These are phyloP conservation scores for Chinchilla lanigera DNA, from an alignment of 2,113 vertebrate genomes.

Conservation along the genomic window DNA sequence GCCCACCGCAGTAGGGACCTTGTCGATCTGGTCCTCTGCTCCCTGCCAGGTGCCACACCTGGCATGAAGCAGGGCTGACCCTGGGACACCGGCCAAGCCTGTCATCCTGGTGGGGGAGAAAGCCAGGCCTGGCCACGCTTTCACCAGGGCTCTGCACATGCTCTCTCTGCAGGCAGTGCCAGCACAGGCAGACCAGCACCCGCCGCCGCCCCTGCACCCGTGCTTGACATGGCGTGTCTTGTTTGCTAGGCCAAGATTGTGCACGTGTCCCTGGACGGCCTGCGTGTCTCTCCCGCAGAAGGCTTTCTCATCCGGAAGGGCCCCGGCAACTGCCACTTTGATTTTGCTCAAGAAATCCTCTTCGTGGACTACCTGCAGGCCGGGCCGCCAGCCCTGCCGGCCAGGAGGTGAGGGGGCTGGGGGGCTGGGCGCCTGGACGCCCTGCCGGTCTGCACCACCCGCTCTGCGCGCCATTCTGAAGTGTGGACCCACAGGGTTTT, in stretches of 20 bases:
- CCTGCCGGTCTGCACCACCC: rapidly evolving
- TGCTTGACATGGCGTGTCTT: background rate
- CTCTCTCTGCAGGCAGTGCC: background rate
- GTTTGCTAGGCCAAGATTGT: constrained; percentile 90
- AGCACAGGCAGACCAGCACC: rapidly evolving
- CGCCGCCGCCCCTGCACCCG: rapidly evolving
- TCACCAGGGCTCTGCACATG: rapidly evolving
- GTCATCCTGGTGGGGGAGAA: background rate
- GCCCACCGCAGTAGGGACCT: background rate
- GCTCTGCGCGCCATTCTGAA: background rate
- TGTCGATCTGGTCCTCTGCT: background rate
- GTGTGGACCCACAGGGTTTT: background rate
- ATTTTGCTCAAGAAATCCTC: constrained; percentile 98
- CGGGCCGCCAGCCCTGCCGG: background rate
- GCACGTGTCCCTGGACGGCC: constrained; percentile 91
- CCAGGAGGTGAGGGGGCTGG: constrained; percentile 79
- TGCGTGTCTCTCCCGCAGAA: constrained; percentile 90
- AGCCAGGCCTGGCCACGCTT: background rate
- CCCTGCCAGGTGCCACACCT: rapidly evolving
- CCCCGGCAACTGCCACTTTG: constrained; percentile 97
- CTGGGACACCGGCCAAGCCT: background rate
- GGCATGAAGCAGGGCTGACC: background rate
- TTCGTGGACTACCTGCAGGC: constrained; percentile 92
- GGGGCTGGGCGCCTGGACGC: rapidly evolving
- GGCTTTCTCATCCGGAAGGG: constrained; percentile 97